Evolutionary conservation across 1,140 invertebrate species (phyloP), one percentile per base, ranked within the genome.

Genomic region (Diachasma alloeum): DNA sequence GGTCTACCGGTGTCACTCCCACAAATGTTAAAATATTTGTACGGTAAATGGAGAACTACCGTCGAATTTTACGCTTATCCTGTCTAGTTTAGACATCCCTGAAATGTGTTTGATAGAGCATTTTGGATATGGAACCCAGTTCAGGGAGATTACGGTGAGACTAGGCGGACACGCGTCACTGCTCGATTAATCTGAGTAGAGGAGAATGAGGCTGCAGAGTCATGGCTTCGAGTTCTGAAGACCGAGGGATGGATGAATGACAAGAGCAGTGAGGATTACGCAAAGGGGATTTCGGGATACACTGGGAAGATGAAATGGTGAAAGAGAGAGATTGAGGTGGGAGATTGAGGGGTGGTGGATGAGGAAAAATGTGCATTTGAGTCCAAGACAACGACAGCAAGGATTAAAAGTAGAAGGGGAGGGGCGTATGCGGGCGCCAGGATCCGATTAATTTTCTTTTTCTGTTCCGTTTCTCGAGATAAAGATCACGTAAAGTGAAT

Each of bases 11-110:
- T 31, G 24, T 63, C 24, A 8, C 11, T 15, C 10, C 66, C 19
- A 36, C 17, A 42, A 17, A 56, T 59, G 36, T 72, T 66, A 66
- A 76, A 76, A 72, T 72, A 76, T 76, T 76, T 72, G 75, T 76
- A 63, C 36, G 26, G 69, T 72, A 72, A 66, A 76, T 39, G 37
- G 39, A 72, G 15, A 76, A 24, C 24, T 24, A 26, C 67, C 22
- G 46, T 69, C 17, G 53, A 72, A 76, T 76, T 76, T 72, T 48
- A 66, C 69, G 56, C 69, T 53, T 48, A 76, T 72, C n/a, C 39
- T 8, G 15, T 70, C 48, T 17, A 53, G 5, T n/a, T 15, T 13
- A 11, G 17, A 53, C 48, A 53, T 19, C 48, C 15, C 17, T 17
- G 48, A 15, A 53, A 53, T 53, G 48, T 19, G 48, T 53, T 53